Base-by-base conservation (phyloP, 2,113 vertebrate genomes). In the Microcebus griseorufus region DNA sequence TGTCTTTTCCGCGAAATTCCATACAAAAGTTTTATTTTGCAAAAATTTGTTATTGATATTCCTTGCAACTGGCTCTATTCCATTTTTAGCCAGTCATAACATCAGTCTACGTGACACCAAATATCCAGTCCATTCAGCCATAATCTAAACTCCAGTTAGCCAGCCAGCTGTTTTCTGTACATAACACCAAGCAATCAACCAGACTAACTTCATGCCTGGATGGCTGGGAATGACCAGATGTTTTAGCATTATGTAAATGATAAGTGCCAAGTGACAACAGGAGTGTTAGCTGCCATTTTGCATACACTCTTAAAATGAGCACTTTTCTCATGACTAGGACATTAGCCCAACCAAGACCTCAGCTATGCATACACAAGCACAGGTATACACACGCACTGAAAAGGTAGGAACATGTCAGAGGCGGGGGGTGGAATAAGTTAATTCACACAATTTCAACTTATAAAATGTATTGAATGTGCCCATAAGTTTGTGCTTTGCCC, bases 131-230 rank as follows among this genome's bases (percentile, higher is more conserved):
- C 93, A 42, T 70, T 72, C 73, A 70, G 79, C 60, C 67, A 80
- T 80, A 93, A 94, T 88, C 92, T 88, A 97, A 97, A 95, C 29
- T 80, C 82, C 70, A 76, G 39, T 62, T 70, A 93, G 67, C 48
- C 58, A 95, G 76, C 62, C 97, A 97, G 88, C 60, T 97, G 97
- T 84, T 96, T 96, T 96, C 85, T 92, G 51, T 95, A 94, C 16
- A 70, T 58, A 94, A 96, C 37, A 9, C 93, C 62, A 85, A 80
- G 75, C 82, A 91, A 78, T 90, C 82, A 88, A 84, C 55, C 58
- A 37, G 37, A 91, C 89, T 78, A 96, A 93, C 60, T 37, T 70
- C 88, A 87, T 32, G 86, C 75, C 86, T 87, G 32, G 27, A 83
- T 65, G 80, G 87, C 93, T 27, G 27, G 58, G 75, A 86, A 64